Conservation (phyloP, 2,113 vertebrate species). For the Toxotes jaculatrix region DNA sequence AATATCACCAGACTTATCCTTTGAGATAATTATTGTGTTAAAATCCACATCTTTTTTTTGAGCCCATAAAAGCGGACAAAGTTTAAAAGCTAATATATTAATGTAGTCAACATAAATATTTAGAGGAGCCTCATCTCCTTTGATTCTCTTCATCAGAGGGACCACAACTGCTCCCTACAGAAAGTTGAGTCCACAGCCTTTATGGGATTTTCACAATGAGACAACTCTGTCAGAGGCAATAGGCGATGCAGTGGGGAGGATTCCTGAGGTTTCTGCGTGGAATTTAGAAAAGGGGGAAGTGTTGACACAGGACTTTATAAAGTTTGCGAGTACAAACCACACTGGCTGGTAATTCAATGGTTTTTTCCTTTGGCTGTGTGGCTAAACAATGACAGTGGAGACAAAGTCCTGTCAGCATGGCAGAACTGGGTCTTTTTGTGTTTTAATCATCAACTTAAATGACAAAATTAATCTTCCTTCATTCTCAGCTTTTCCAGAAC, state of each 20-base stretch:
- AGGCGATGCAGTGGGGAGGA: conserved; percentile 37
- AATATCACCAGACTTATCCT: background rate
- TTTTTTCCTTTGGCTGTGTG: conserved; percentile 44
- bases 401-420: conserved; percentile 37
- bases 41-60: background rate
- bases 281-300: conserved; percentile 56
- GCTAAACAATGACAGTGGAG: conserved; percentile 53
- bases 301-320: conserved; percentile 69
- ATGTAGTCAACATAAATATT: conserved; percentile 10
- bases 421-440: background rate
- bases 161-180: conserved; percentile 28
- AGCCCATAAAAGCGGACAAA: background rate
- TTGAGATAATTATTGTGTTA: background rate
- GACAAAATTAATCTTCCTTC: conserved; percentile 30
- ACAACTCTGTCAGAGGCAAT: conserved; percentile 35
- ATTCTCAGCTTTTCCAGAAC: conserved; percentile 11
- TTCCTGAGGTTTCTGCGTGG: conserved; percentile 67
- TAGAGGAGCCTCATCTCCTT: background rate
- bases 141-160: conserved; percentile 22
- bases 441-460: conserved; percentile 33
- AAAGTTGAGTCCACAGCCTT: background rate
- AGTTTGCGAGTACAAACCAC: conserved; percentile 57
- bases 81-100: conserved; percentile 11
- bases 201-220: conserved; percentile 41
- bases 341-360: conserved; percentile 35